Evolutionary conservation across 2,797 vertebrate species (phyloP).

Genomic region (Nasua narica): DNA sequence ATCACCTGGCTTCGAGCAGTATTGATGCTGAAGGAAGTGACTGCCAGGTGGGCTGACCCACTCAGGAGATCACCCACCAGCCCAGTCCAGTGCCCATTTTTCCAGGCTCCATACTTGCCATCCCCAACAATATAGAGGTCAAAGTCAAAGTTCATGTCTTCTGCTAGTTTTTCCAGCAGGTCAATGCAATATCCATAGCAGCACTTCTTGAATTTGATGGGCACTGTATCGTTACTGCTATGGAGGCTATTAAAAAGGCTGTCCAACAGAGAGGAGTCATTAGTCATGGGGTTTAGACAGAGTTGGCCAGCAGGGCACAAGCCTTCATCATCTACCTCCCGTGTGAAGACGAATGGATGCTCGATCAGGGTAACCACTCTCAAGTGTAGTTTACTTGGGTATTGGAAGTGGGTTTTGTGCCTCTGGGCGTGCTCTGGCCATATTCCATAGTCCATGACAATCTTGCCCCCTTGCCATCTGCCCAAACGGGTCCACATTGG

Average conservation of each 20-base stretch:
- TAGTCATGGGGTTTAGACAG: conserved; percentile 95
- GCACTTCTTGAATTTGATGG: conserved; percentile 92
- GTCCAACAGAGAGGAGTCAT: conserved; percentile 89
- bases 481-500: conserved; percentile 96
- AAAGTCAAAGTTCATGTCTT: conserved; percentile 97
- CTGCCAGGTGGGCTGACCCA: conserved; percentile 94
- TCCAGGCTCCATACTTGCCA: conserved; percentile 96
- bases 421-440: conserved; percentile 92
- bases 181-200: conserved; percentile 99
- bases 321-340: conserved; percentile 96
- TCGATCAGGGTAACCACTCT: conserved; percentile 97
- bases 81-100: conserved; percentile 96
- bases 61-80: conserved; percentile 95
- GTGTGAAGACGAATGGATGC: conserved; percentile 97
- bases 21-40: conserved; percentile 98
- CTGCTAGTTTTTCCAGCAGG: conserved; percentile 94
- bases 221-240: conserved; percentile 89
- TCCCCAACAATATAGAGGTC: conserved; percentile 98
- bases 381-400: conserved; percentile 88
- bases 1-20: conserved; percentile 97
- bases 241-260: conserved; percentile 90
- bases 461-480: conserved; percentile 92
- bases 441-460: conserved; percentile 94
- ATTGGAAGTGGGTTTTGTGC: conserved; percentile 83
- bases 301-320: conserved; percentile 94